Evolutionary conservation across 2,113 vertebrate species (phyloP).

Genomic region (Lipophrys pholis): DNA sequence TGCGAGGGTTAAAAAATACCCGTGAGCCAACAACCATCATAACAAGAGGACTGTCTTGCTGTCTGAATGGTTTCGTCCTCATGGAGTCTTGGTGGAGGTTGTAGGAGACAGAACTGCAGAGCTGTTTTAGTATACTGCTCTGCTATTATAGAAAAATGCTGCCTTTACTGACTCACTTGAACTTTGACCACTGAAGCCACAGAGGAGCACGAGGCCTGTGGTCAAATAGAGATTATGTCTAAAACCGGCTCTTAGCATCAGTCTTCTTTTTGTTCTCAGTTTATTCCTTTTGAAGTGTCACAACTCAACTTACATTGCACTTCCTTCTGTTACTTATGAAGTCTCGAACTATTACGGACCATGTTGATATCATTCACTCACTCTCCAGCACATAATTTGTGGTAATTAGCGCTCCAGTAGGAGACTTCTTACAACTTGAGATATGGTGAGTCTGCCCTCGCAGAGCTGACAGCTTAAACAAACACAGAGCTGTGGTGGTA

Average conservation of each 20-base stretch:
- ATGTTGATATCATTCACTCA: not conserved
- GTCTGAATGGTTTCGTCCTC: slow-evolving; percentile 26
- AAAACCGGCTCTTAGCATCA: slow-evolving; percentile 54
- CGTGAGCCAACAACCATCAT: slow-evolving; percentile 33
- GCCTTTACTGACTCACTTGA: slow-evolving; percentile 52
- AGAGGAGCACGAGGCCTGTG: slow-evolving; percentile 59
- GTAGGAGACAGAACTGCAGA: slow-evolving; percentile 50
- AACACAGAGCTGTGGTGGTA: not conserved
- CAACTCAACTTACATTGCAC: slow-evolving; percentile 15
- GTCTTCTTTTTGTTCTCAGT: slow-evolving; percentile 26
- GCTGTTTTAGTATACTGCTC: slow-evolving; percentile 45
- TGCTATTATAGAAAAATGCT: slow-evolving; percentile 50
- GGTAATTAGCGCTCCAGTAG: not conserved
- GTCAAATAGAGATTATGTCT: slow-evolving; percentile 66
- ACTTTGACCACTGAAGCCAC: slow-evolving; percentile 52
- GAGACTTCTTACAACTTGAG: not conserved
- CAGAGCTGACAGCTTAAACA: not conserved
- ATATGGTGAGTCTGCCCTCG: slow-evolving; percentile 1
- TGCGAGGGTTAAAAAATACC: slow-evolving; percentile 46
- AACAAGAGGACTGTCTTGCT: slow-evolving; percentile 33
- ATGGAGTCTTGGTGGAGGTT: slow-evolving; percentile 48
- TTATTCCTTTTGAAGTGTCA: slow-evolving; percentile 23
- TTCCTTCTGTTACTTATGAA: slow-evolving; percentile 7
- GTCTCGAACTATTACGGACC: slow-evolving; percentile 1
- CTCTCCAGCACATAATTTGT: not conserved